Evolutionary conservation across 2,113 vertebrate genomes (phyloP).

Genomic region (Calidris pygmaea): DNA sequence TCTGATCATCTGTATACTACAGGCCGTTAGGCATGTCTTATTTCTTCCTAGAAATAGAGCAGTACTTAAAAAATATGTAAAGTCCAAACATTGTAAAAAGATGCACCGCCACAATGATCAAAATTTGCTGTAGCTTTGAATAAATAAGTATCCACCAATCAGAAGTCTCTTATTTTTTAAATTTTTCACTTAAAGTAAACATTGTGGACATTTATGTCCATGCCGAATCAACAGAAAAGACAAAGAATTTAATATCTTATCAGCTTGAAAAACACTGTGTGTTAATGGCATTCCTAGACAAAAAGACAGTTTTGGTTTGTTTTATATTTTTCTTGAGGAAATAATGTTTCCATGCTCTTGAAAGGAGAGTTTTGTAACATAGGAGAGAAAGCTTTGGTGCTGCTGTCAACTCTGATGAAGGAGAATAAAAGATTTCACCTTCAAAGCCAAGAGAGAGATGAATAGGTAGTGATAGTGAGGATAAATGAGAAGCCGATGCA

Average conservation of each 20-base stretch:
- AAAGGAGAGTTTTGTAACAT: neutral
- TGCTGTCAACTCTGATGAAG: conserved; percentile 59
- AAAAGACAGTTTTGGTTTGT: neutral
- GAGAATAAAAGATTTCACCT: conserved; percentile 61
- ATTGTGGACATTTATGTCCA: neutral
- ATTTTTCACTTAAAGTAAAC: neutral
- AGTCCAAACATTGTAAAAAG: neutral
- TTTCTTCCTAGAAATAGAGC: neutral
- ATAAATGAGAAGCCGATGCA: conserved; percentile 62
- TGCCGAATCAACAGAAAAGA: neutral
- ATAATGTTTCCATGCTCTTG: neutral
- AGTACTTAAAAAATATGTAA: neutral
- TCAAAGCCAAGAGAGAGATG: conserved; percentile 52
- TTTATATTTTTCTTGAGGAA: neutral
- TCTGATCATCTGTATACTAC: neutral
- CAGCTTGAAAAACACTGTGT: neutral
- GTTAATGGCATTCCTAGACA: neutral
- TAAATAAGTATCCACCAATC: neutral
- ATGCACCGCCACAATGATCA: neutral
- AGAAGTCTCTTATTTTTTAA: neutral
- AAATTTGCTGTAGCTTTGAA: neutral
- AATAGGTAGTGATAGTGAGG: conserved; percentile 55
- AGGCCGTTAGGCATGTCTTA: neutral
- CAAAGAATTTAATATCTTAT: neutral
- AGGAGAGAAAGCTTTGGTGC: neutral